Conservation (phyloP, 2,113 vertebrate genomes). For the Toxotes jaculatrix region DNA sequence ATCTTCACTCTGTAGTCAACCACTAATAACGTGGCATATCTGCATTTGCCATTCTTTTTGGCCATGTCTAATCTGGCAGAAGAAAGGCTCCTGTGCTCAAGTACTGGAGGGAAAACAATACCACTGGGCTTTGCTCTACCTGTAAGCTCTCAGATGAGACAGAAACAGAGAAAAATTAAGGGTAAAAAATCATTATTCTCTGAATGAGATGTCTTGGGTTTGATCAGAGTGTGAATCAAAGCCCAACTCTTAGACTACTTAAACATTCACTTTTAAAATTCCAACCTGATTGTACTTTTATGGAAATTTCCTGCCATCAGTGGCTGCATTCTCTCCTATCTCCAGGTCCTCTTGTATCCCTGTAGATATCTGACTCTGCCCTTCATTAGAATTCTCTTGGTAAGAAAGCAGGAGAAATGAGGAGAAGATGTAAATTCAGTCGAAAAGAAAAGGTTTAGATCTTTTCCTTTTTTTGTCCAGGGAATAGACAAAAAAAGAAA, state of each 20-base stretch:
- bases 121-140: slow-evolving; percentile 86
- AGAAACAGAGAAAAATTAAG: slow-evolving; percentile 83
- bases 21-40: slow-evolving; percentile 75
- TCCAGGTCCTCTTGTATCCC: slow-evolving; percentile 95
- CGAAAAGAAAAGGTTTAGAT: slow-evolving; percentile 94
- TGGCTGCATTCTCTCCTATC: slow-evolving; percentile 96
- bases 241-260: slow-evolving; percentile 99
- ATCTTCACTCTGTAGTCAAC: slow-evolving; percentile 56
- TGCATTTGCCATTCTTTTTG: slow-evolving; percentile 85
- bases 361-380: slow-evolving; percentile 92
- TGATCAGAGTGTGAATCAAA: slow-evolving; percentile 99
- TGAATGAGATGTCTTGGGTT: slow-evolving; percentile 98
- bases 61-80: slow-evolving; percentile 82
- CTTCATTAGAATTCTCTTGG: slow-evolving; percentile 99
- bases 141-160: slow-evolving; percentile 84
- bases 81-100: slow-evolving; percentile 80
- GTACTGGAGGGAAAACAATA: slow-evolving; percentile 84
- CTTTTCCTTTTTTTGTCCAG: slow-evolving; percentile 81
- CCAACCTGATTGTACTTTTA: slow-evolving; percentile 99
- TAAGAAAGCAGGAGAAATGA: slow-evolving; percentile 93
- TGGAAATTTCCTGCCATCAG: slow-evolving; percentile 98
- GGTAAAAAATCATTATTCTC: slow-evolving; percentile 92
- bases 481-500: slow-evolving; percentile 75
- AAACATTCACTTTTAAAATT: slow-evolving; percentile 99
- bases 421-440: slow-evolving; percentile 97